Evolutionary conservation across 2,888 invertebrate genomes (phyloP), one percentile per base, ranked within the genome.

Genomic region (Bursaphelenchus okinawaensis): DNA sequence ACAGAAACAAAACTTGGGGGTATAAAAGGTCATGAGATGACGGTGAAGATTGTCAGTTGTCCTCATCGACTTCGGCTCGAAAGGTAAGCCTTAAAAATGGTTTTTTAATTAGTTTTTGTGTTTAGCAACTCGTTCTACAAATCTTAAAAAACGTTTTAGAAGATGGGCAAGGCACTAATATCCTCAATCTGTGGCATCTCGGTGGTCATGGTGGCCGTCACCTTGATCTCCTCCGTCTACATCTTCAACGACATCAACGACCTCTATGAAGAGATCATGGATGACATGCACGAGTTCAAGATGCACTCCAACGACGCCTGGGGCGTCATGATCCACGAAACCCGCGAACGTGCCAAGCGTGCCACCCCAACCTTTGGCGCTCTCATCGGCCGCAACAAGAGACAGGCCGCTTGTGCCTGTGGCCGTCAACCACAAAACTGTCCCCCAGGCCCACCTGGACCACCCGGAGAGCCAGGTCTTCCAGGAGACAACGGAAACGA

Each of bases 401-500:
- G 71, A 64, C 67, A 69, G 56, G 70, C 70, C 20, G 52, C 55
- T 9, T 71, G 71, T 54, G 67, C 67, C 62, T 71, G 71, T 28
- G 71, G 69, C 62, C 67, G 64, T 63, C 71, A 59, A 63, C 28
- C 59, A n/a, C 20, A 59, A n/a, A 28, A 31, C 40, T 59, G 76
- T n/a, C 75, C 77, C 23, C 73, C 76, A 4, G 77, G 77, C 26
- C 70, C 68, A n/a, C 74, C 77, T n/a, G 77, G 77, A 52, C 58
- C 66, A n/a, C 74, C 75, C 52, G 77, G 77, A 59, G 20, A 24
- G n/a, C 59, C 59, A 23, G 59, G 23, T 19, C 50, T 40, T 23
- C 67, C 68, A n/a, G 68, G 68, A 55, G 62, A 68, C 31, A 75
- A 77, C 16, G 78, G 78, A 58, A 59, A 59, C 23, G 68, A 75